Conservation (phyloP, 2,888 invertebrate species). For the Noctua janthe region DNA sequence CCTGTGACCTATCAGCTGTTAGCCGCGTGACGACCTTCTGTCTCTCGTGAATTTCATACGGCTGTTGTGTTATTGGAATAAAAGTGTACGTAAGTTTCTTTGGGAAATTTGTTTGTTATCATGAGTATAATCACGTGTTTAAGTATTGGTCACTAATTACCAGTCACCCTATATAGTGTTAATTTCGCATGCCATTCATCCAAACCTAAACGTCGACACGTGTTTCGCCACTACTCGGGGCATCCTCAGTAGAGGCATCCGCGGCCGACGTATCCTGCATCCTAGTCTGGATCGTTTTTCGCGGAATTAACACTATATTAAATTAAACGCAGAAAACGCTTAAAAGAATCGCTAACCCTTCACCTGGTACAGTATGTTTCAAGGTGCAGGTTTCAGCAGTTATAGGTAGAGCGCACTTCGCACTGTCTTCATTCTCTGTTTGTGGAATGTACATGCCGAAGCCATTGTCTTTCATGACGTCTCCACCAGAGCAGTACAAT, state of each 20-base stretch:
- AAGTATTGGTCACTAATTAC: no score
- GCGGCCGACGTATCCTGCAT: neutral
- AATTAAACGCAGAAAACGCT: neutral
- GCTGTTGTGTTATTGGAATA: no score
- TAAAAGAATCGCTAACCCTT: neutral
- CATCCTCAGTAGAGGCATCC: neutral
- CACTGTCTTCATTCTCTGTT: slow-evolving; percentile 72
- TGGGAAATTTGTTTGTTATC: no score
- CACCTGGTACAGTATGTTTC: slow-evolving; percentile 88
- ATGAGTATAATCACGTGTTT: no score
- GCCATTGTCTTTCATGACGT: slow-evolving; percentile 90
- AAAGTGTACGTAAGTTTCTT: no score
- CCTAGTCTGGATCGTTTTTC: neutral
- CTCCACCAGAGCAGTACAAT: slow-evolving; percentile 91
- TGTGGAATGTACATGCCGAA: slow-evolving; percentile 87
- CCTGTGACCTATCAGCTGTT: no score
- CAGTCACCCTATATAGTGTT: no score
- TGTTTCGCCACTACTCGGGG: neutral
- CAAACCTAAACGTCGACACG: neutral
- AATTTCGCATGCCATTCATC: no score
- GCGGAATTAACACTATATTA: neutral
- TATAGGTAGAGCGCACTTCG: slow-evolving; percentile 74
- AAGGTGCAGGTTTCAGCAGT: slow-evolving; percentile 85
- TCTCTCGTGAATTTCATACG: no score
- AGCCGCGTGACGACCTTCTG: no score